A percentile compares a stretch with the other conserved stretches of the same genome.
Evolutionary conservation across 2,888 invertebrate genomes (phyloP).

Genomic region (Andrena flavipes): DNA sequence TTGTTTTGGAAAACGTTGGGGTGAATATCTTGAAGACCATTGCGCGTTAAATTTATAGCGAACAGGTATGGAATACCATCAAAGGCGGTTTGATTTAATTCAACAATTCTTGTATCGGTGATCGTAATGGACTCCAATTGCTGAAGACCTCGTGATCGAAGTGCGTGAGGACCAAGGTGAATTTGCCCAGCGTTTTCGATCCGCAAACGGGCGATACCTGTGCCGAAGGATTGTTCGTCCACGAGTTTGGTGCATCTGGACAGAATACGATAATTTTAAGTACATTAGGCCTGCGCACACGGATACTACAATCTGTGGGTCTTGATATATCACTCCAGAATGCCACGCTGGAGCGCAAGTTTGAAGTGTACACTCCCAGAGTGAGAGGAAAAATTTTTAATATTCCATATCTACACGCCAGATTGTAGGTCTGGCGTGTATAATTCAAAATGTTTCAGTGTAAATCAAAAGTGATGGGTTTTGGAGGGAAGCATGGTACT

Average conservation of each 20-base stretch:
- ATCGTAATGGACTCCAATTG: conserved; percentile 89
- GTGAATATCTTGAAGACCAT: conserved; percentile 88
- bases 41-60: conserved; percentile 89
- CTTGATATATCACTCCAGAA: too few relatives aligned
- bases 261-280: not conserved
- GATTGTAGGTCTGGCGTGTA: too few relatives aligned
- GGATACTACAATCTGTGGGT: too few relatives aligned
- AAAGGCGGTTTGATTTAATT: conserved; percentile 90
- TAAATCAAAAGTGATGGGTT: too few relatives aligned
- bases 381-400: too few relatives aligned
- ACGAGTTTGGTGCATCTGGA: conserved; percentile 89
- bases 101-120: conserved; percentile 89
- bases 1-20: conserved; percentile 90
- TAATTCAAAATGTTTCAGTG: too few relatives aligned
- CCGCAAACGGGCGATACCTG: conserved; percentile 89
- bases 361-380: too few relatives aligned
- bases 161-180: conserved; percentile 81
- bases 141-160: conserved; percentile 86
- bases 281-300: too few relatives aligned
- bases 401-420: too few relatives aligned
- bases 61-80: conserved; percentile 89
- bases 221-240: conserved; percentile 89
- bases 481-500: too few relatives aligned
- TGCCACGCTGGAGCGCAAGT: too few relatives aligned
- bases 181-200: conserved; percentile 87